Percentiles rank a stretch among this genome's conserved stretches.
Conservation (phyloP, 1,140 invertebrate genomes). For the Rhizoglyphus robini region DNA sequence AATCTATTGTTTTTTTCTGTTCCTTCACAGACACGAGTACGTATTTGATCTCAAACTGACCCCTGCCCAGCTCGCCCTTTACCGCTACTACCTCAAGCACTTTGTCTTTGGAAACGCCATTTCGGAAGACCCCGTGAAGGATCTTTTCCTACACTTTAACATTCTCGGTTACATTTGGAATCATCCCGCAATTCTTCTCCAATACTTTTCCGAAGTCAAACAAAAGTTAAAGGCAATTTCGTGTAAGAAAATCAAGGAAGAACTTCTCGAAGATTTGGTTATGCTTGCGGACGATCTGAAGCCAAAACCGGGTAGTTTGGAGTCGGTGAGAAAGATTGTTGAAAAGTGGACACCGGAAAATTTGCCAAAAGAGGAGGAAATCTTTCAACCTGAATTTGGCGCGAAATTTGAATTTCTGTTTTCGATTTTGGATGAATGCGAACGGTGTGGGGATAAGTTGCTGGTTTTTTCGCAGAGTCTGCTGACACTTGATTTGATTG, state of each 20-base stretch:
- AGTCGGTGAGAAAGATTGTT: background rate
- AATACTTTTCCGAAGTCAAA: constrained; percentile 76
- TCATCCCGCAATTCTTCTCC: constrained; percentile 90
- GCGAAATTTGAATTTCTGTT: constrained; percentile 70
- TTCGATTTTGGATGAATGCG: constrained; percentile 67
- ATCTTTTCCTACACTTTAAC: constrained; percentile 75
- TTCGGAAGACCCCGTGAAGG: background rate
- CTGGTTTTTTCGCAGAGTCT: constrained; percentile 85
- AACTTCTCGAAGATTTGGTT: too few species aligned
- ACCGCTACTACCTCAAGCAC: constrained; percentile 16
- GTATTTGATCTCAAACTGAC: constrained; percentile 78
- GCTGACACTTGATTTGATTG: constrained; percentile 73
- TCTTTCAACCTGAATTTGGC: constrained; percentile 39
- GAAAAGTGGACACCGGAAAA: background rate
- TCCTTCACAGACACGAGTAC: too few species aligned
- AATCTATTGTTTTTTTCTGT: too few species aligned
- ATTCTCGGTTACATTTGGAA: constrained; percentile 99
- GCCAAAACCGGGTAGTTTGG: background rate
- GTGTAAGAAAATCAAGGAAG: constrained; percentile 37
- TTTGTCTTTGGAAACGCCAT: background rate
- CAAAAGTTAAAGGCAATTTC: constrained; percentile 54
- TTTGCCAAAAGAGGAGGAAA: background rate
- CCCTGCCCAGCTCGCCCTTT: constrained; percentile 60
- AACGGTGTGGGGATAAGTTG: constrained; percentile 82
- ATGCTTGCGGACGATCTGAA: too few species aligned